A percentile compares a stretch with the other conserved stretches of the same genome.
Conservation (phyloP, 2,797 vertebrate genomes). For the Anguilla marmorata region DNA sequence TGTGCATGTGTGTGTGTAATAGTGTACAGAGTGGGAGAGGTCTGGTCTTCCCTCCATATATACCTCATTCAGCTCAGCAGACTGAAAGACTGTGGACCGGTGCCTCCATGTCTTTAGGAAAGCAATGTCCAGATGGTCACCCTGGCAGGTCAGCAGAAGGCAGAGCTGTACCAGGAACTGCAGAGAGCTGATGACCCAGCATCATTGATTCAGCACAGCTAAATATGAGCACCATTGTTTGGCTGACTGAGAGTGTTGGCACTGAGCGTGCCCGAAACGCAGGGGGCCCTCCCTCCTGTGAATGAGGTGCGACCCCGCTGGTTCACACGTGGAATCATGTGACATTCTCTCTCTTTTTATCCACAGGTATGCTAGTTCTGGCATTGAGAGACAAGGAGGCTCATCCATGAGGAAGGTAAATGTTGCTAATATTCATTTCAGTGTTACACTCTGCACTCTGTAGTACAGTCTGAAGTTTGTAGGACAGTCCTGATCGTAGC, state of each 20-base stretch:
- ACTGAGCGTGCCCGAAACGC: too few relatives aligned
- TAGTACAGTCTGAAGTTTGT: too few relatives aligned
- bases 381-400: constrained; percentile 65
- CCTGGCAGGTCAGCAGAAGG: background rate
- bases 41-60: background rate
- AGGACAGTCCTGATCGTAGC: background rate
- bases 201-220: constrained; percentile 9
- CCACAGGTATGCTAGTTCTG: constrained; percentile 69
- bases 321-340: background rate
- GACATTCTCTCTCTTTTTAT: constrained; percentile 28
- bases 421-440: background rate
- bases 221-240: too few relatives aligned
- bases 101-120: background rate
- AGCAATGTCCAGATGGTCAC: constrained; percentile 12
- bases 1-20: background rate
- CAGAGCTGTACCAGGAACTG: background rate
- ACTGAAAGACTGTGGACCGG: background rate
- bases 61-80: background rate
- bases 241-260: background rate
- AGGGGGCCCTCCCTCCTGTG: background rate
- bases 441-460: background rate
- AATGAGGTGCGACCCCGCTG: background rate
- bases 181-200: background rate
- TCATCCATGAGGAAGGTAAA: constrained; percentile 75
- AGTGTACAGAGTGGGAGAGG: background rate